Evolutionary conservation across 2,888 invertebrate genomes (phyloP).

Genomic region (Sesamia inferens): DNA sequence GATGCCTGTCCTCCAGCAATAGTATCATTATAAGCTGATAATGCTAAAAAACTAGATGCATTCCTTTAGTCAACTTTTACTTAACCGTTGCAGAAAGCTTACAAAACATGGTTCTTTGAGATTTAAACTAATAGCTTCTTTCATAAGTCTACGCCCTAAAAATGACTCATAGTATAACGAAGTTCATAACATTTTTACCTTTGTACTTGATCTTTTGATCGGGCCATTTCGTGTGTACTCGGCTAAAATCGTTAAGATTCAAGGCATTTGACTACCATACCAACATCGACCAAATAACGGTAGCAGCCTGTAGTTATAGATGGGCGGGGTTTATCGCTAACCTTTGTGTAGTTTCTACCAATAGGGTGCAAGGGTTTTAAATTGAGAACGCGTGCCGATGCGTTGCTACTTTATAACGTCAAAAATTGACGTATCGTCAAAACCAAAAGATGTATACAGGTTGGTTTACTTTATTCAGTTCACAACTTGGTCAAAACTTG

Average conservation of each 20-base stretch:
- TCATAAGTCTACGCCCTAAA: not conserved
- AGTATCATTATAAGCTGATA: too few relatives aligned
- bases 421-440: constrained; percentile 81
- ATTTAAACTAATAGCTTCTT: not conserved
- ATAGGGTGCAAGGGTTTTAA: constrained; percentile 71
- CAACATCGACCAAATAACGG: constrained; percentile 74
- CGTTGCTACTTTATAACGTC: constrained; percentile 78
- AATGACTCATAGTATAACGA: constrained; percentile 9
- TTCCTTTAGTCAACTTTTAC: not conserved
- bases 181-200: constrained; percentile 31
- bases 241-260: constrained; percentile 52
- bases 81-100: too few relatives aligned
- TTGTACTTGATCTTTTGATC: constrained; percentile 59
- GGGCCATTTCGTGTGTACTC: constrained; percentile 35
- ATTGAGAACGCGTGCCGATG: constrained; percentile 83
- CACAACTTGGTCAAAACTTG: too few relatives aligned
- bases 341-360: constrained; percentile 69
- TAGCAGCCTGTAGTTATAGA: constrained; percentile 69
- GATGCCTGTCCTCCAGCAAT: not conserved
- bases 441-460: constrained; percentile 76
- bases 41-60: not conserved
- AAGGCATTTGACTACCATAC: constrained; percentile 54
- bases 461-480: constrained; percentile 47
- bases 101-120: not conserved
- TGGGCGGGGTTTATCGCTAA: constrained; percentile 69